Percentiles rank a stretch among this genome's conserved stretches.
Evolutionary conservation across 2,113 vertebrate species (phyloP).

Genomic region (Nothoprocta perdicaria): DNA sequence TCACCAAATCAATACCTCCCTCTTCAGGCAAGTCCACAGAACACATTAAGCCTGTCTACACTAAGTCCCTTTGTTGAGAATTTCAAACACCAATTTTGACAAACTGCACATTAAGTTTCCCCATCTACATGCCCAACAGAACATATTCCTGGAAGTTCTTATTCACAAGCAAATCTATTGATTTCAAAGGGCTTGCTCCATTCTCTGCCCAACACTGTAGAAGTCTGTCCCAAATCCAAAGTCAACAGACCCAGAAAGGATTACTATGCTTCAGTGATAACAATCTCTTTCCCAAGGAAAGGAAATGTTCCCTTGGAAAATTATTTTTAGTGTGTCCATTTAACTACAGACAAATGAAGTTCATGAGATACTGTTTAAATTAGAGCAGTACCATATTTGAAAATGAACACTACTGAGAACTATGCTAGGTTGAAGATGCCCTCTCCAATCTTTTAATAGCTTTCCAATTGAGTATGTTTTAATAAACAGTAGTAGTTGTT

Average conservation of each 20-base stretch:
- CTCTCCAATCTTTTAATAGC: neutral
- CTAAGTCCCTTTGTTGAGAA: neutral
- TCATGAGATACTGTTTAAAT: neutral
- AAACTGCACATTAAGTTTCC: neutral
- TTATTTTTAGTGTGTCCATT: neutral
- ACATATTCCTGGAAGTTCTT: neutral
- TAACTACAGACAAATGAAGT: neutral
- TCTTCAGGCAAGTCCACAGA: neutral
- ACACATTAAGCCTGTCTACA: neutral
- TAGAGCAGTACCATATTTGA: neutral
- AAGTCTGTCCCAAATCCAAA: constrained; percentile 22
- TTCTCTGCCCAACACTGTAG: neutral
- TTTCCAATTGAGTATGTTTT: constrained; percentile 29
- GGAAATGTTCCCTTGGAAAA: neutral
- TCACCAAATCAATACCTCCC: neutral
- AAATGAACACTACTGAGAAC: neutral
- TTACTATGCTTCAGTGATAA: neutral
- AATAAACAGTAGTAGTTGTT: neutral
- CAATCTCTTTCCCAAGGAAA: constrained; percentile 28
- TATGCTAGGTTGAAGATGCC: neutral
- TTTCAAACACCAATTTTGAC: neutral
- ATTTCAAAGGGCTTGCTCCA: neutral
- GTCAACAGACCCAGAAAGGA: neutral
- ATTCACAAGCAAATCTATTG: neutral
- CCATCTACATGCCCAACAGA: neutral